A percentile compares a stretch with the other conserved stretches of the same genome.
phyloP scores from a whole-genome alignment of 1,140 invertebrate genomes.

The Druon quercuslanigerum region DNA sequence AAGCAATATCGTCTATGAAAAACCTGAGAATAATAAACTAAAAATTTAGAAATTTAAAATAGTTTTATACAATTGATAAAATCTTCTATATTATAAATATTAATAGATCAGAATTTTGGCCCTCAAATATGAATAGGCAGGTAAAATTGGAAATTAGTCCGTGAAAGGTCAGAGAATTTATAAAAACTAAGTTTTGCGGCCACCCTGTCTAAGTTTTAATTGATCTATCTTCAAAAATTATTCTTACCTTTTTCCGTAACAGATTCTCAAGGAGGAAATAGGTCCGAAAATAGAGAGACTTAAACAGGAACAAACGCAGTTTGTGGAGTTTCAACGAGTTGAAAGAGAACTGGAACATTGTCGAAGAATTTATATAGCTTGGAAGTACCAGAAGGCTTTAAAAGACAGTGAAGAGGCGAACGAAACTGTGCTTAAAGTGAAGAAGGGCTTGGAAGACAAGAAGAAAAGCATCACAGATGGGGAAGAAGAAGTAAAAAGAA shows the following conservation, averaged over 20 bases:
- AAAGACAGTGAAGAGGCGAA: conserved; percentile 76
- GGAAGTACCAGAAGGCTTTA: conserved; percentile 80
- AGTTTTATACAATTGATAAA: no score
- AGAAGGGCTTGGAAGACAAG: conserved; percentile 76
- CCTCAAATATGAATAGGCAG: no score
- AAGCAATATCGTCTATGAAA: no score
- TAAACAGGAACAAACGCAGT: conserved; percentile 89
- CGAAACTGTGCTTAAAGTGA: conserved; percentile 75
- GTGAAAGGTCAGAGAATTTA: no score
- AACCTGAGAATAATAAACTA: no score
- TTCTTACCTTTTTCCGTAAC: conserved; percentile 28
- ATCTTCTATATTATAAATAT: no score
- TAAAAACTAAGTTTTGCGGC: no score
- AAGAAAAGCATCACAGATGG: conserved; percentile 77
- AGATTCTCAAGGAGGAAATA: conserved; percentile 93
- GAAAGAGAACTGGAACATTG: conserved; percentile 92
- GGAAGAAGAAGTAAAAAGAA: conserved; percentile 75
- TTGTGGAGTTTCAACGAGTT: conserved; percentile 92
- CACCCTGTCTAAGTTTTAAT: background rate
- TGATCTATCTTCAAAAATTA: background rate
- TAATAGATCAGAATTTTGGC: no score
- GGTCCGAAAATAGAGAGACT: conserved; percentile 91
- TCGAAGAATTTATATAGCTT: conserved; percentile 85
- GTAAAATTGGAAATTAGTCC: no score
- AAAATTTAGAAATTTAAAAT: no score